Conservation (phyloP, 2,888 invertebrate genomes). For the Morpho helenor region DNA sequence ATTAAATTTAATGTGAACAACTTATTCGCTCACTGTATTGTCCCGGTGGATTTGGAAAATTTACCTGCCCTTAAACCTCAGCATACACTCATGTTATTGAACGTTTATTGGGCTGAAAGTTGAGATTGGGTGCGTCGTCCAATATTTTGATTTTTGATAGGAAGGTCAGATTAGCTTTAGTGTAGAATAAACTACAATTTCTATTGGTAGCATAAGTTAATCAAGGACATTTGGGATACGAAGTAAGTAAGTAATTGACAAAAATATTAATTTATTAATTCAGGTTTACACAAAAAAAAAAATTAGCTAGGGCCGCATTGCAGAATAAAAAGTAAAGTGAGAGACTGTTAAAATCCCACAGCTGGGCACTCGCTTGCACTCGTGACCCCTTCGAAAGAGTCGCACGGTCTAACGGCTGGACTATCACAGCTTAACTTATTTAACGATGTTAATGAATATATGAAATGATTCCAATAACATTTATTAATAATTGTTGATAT, state of each 20-base stretch:
- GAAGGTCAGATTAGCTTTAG: conserved; percentile 3
- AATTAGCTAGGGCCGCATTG: too few relatives aligned
- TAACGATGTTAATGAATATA: too few relatives aligned
- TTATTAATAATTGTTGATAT: too few relatives aligned
- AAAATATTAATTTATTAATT: too few relatives aligned
- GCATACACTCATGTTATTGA: conserved; percentile 57
- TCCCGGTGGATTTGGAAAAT: conserved; percentile 47
- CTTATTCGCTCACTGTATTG: conserved; percentile 36
- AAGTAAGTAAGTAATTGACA: not conserved
- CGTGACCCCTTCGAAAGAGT: too few relatives aligned
- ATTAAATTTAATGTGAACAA: not conserved
- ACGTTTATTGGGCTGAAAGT: conserved; percentile 51
- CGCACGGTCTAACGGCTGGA: too few relatives aligned
- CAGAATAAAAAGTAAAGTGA: too few relatives aligned
- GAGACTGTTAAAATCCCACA: too few relatives aligned
- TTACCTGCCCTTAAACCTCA: conserved; percentile 46
- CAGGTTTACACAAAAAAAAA: too few relatives aligned
- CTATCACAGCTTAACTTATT: too few relatives aligned
- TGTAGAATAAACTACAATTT: not conserved
- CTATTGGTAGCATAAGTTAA: not conserved
- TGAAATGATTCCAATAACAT: too few relatives aligned
- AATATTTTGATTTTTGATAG: conserved; percentile 3
- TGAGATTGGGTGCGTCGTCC: conserved; percentile 7
- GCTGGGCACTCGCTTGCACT: too few relatives aligned
- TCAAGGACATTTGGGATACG: not conserved